phyloP scores from a whole-genome alignment of 2,113 vertebrate species.

The Solenodon paradoxus region DNA sequence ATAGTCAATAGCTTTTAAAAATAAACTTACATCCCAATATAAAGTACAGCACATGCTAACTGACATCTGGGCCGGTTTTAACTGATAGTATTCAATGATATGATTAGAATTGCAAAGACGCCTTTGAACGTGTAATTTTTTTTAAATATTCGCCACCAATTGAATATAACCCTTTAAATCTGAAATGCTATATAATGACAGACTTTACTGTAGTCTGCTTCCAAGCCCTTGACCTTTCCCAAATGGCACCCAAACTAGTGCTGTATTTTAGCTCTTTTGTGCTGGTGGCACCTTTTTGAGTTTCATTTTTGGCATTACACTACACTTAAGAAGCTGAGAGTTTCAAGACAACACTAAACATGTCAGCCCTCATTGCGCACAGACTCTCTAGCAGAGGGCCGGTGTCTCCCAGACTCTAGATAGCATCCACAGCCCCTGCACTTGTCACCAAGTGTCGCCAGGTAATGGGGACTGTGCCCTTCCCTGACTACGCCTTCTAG shows the following conservation, averaged over 20 bases:
- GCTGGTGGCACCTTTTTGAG: background rate
- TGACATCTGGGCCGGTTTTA: background rate
- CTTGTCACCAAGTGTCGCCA: background rate
- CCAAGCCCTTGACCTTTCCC: background rate
- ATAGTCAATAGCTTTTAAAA: conserved; percentile 58
- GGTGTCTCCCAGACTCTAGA: background rate
- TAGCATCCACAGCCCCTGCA: background rate
- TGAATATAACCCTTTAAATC: conserved; percentile 27
- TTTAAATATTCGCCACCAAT: conserved; percentile 14
- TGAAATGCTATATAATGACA: conserved; percentile 24
- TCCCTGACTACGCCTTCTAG: background rate
- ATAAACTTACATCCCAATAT: conserved; percentile 14
- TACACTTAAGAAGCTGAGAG: background rate
- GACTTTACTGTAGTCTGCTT: background rate
- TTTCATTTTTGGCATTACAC: background rate
- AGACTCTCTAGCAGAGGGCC: background rate
- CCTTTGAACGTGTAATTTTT: conserved; percentile 5
- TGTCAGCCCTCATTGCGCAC: background rate
- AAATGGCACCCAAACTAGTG: background rate
- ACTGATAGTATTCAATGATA: background rate
- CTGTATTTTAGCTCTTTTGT: background rate
- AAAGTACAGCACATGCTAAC: background rate
- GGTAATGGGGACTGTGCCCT: rapidly evolving
- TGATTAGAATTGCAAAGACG: conserved; percentile 49
- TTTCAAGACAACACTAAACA: background rate